Evolutionary conservation across 2,113 vertebrate genomes (phyloP).

Genomic region (Morphnarchus princeps): DNA sequence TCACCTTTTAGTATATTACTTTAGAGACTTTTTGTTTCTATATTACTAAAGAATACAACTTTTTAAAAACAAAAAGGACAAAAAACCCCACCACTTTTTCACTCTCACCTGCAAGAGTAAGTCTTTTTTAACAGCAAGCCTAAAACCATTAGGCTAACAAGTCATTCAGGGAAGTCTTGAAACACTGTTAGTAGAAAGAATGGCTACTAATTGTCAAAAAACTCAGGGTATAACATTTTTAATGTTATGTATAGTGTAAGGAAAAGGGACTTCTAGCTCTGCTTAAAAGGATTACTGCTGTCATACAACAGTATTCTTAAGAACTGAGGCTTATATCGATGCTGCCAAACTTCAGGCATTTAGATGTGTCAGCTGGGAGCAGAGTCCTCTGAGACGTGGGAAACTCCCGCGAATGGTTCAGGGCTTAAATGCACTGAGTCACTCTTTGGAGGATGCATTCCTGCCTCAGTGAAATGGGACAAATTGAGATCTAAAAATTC

Average conservation of each 20-base stretch:
- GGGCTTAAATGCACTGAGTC: not conserved
- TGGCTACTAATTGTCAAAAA: not conserved
- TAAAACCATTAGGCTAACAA: not conserved
- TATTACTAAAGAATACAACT: not conserved
- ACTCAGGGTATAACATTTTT: not conserved
- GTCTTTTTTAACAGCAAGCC: not conserved
- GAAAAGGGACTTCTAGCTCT: not conserved
- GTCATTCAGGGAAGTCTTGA: not conserved
- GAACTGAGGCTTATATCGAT: not conserved
- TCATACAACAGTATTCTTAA: not conserved
- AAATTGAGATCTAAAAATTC: not conserved
- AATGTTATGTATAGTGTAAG: not conserved
- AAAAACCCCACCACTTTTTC: not conserved
- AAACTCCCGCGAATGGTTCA: not conserved
- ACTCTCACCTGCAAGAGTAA: not conserved
- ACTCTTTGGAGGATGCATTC: not conserved
- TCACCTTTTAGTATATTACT: not conserved
- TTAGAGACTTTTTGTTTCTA: not conserved
- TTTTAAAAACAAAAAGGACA: not conserved
- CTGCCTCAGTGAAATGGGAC: not conserved
- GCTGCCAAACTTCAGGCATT: not conserved
- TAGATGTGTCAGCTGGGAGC: not conserved
- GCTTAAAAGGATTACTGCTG: not conserved
- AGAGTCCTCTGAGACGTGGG: not conserved
- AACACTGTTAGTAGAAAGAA: not conserved